Conservation (phyloP, 1,140 invertebrate genomes). For the Lepidurus arcticus region DNA sequence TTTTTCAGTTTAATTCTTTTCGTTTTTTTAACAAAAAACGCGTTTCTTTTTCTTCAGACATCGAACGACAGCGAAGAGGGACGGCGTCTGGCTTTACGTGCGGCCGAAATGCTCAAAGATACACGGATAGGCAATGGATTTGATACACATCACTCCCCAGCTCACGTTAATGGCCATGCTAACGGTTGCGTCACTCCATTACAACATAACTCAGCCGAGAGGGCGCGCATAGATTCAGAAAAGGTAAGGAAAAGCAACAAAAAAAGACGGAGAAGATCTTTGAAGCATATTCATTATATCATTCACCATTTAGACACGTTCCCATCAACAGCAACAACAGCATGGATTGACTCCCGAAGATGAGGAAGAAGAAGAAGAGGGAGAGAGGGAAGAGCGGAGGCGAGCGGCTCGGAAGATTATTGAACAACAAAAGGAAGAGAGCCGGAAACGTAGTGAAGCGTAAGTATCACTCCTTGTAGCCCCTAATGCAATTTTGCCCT, state of each 20-base stretch:
- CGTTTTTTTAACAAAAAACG: conserved; percentile 35
- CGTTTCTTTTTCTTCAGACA: conserved; percentile 1
- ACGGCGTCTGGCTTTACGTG: conserved; percentile 39
- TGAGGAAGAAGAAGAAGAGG: conserved; percentile 36
- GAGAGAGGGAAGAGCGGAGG: conserved; percentile 41
- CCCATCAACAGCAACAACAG: neutral
- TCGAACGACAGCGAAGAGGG: conserved; percentile 34
- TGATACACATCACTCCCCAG: neutral
- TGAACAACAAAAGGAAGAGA: conserved; percentile 40
- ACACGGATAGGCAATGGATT: conserved; percentile 14
- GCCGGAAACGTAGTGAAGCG: neutral
- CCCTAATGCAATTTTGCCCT: neutral
- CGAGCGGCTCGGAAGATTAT: conserved; percentile 41
- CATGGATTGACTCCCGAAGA: conserved; percentile 16
- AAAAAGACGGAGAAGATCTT: neutral
- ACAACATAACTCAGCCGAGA: neutral
- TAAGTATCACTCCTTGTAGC: neutral
- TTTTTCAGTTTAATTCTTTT: neutral
- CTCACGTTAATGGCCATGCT: neutral
- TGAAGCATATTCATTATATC: neutral
- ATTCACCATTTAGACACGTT: neutral
- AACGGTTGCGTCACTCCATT: neutral
- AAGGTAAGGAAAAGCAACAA: neutral
- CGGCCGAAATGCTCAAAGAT: conserved; percentile 37
- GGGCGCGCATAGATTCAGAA: neutral